Evolutionary conservation across 1,140 invertebrate species (phyloP), one percentile per base, ranked within the genome.

Genomic region (Samia ricini): DNA sequence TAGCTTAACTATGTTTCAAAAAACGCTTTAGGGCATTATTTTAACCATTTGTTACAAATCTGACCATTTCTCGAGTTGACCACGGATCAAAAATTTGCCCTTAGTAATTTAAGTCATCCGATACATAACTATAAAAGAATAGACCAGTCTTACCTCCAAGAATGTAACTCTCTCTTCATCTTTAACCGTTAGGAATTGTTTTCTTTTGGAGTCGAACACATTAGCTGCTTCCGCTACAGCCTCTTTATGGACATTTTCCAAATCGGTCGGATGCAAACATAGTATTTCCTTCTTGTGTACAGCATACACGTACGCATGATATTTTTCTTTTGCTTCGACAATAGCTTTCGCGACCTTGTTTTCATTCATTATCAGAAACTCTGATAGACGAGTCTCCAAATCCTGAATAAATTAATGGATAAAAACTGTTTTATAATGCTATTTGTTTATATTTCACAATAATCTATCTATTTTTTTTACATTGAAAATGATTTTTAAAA

Each of bases 301-400:
- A 12, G 12, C 22, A 1, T 20, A 20, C 21, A 59, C n/a, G 15
- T 26, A 19, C n/a, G 36, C 7, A 0, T 48, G 19, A 18, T 50
- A 59, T 4, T 12, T 18, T 2, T 29, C 33, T 20, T 58, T 57
- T 15, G 42, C 55, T 15, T 36, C 19, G 5, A 24, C 21, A 15
- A 42, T 6, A 2, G 56, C 20, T 10, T 63, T 24, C 4, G 18
- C 23, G 8, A 58, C 23, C 18, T 58, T 57, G 1, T 23, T 36
- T 36, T 58, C 56, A 7, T 63, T 63, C 24, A 51, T 49, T 48
- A 50, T 33, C 5, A 58, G 4, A 21, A 33, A 52, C 15, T 57
- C 42, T n/a, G 55, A 19, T 5, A 63, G 55, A 15, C 22, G 21
- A 6, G 22, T 49, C n/a, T 50, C 61, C 21, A 63, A 23, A 3